Percentiles rank a stretch among this genome's conserved stretches.
phyloP scores from a whole-genome alignment of 1,140 invertebrate species.

The Aphelenchoides avenae region DNA sequence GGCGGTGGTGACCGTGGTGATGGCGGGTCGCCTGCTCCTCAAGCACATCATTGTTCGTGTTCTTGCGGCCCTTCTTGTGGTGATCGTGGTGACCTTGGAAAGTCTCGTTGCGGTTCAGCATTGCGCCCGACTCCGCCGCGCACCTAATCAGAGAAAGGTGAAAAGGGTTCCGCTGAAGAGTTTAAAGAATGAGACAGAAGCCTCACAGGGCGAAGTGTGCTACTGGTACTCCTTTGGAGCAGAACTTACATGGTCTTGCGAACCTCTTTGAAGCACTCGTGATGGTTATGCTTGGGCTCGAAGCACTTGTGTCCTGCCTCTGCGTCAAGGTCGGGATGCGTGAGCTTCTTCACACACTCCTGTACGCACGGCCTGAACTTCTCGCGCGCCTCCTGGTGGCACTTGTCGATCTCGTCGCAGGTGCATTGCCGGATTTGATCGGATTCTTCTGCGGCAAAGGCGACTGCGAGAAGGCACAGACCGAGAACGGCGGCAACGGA shows the following conservation, averaged over 20 bases:
- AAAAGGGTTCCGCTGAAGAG: neutral
- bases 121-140: neutral
- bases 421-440: conserved; percentile 7
- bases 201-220: neutral
- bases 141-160: neutral
- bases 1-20: neutral
- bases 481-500: no score
- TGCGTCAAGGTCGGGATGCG: neutral
- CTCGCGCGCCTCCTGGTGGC: conserved; percentile 1
- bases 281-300: conserved; percentile 2
- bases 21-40: neutral
- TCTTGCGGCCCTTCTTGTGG: conserved; percentile 2
- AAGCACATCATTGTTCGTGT: neutral
- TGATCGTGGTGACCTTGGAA: neutral
- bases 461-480: no score
- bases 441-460: no score
- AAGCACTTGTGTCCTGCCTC: conserved; percentile 1
- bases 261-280: conserved; percentile 4
- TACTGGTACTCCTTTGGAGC: neutral
- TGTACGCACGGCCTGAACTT: neutral
- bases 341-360: conserved; percentile 4
- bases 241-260: conserved; percentile 2
- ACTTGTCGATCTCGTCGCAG: conserved; percentile 1
- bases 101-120: conserved; percentile 9
- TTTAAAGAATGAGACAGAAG: neutral